Evolutionary conservation across 2,113 vertebrate genomes (phyloP).

Genomic region (Python bivittatus): DNA sequence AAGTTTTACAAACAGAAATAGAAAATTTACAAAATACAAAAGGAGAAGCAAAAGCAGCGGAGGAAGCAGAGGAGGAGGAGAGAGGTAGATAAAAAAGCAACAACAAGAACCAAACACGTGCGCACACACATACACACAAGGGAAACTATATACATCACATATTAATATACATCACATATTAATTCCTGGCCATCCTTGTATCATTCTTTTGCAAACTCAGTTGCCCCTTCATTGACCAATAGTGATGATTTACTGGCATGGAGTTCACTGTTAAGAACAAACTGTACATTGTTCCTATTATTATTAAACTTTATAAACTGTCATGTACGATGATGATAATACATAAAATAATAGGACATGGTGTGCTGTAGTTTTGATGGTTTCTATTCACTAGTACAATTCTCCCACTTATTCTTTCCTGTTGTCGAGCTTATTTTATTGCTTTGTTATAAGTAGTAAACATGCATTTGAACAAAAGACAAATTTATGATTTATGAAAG

Average conservation of each 20-base stretch:
- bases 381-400: background rate
- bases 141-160: background rate
- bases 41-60: background rate
- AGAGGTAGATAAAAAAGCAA: background rate
- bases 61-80: background rate
- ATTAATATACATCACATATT: background rate
- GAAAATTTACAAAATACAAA: background rate
- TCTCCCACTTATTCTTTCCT: background rate
- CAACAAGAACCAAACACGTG: background rate
- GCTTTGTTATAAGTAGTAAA: background rate
- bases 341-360: background rate
- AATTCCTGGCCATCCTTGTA: background rate
- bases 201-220: background rate
- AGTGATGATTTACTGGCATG: background rate
- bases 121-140: background rate
- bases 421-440: background rate
- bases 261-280: background rate
- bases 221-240: background rate
- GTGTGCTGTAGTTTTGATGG: background rate
- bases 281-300: background rate
- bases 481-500: background rate
- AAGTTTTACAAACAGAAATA: background rate
- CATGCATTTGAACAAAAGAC: background rate
- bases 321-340: background rate
- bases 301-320: background rate